A percentile compares a stretch with the other conserved stretches of the same genome.
Evolutionary conservation across 2,113 vertebrate genomes (phyloP).

Genomic region (Himantopus leucocephalus): DNA sequence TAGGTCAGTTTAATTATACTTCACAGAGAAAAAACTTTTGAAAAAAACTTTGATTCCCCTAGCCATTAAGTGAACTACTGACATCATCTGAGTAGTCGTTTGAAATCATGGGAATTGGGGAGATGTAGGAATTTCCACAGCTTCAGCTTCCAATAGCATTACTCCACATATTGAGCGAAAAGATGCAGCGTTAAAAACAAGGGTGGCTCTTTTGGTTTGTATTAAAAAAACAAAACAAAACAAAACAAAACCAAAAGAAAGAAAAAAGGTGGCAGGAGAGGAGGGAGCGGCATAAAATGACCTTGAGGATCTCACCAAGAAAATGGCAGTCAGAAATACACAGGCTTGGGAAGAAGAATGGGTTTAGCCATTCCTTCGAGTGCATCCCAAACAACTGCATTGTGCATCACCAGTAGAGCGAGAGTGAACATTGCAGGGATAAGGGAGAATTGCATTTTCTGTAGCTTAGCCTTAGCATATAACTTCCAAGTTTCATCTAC

Average conservation of each 20-base stretch:
- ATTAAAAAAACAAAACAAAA: neutral
- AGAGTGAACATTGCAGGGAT: neutral
- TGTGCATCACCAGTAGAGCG: neutral
- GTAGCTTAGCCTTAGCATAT: neutral
- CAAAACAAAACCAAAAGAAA: neutral
- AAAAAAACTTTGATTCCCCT: neutral
- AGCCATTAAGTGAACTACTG: neutral
- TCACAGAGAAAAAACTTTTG: neutral
- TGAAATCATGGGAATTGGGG: neutral
- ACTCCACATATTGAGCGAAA: neutral
- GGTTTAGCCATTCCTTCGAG: neutral
- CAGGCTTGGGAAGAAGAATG: neutral
- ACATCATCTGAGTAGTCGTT: neutral
- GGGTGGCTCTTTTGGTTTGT: neutral
- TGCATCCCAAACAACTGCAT: neutral
- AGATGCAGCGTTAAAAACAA: neutral
- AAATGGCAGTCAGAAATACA: neutral
- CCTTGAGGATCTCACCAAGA: neutral
- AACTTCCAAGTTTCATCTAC: neutral
- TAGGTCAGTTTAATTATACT: neutral
- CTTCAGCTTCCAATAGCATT: neutral
- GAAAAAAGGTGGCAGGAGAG: neutral
- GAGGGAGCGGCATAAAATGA: neutral
- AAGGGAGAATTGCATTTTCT: neutral
- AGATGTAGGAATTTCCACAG: neutral